phyloP scores from a whole-genome alignment of 2,113 vertebrate species.

The Lophochroa leadbeateri region DNA sequence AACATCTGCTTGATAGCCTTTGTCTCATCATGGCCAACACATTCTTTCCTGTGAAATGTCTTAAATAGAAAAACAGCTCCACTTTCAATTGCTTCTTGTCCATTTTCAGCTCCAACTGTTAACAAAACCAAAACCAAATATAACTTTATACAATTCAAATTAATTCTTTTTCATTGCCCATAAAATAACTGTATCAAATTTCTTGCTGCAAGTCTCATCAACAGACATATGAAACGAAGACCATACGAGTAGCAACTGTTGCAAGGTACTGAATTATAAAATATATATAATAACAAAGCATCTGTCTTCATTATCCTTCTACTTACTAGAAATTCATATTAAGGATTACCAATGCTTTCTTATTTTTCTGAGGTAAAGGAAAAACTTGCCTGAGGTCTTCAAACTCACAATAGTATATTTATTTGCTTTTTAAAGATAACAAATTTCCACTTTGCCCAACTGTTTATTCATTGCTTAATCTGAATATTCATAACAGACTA shows the following conservation, averaged over 20 bases:
- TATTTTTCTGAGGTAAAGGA: not conserved
- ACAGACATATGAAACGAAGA: not conserved
- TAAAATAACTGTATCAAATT: not conserved
- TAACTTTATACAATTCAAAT: not conserved
- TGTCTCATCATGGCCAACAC: conserved; percentile 87
- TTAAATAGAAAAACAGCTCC: conserved; percentile 93
- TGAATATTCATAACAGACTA: conserved; percentile 50
- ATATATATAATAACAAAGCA: not conserved
- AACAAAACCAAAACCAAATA: conserved; percentile 54
- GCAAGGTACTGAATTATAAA: not conserved
- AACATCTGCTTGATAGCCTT: conserved; percentile 94
- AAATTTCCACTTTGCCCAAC: not conserved
- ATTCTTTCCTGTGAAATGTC: conserved; percentile 87
- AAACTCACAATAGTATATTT: not conserved
- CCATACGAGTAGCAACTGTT: not conserved
- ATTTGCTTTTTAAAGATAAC: not conserved
- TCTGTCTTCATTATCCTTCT: not conserved
- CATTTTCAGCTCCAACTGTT: conserved; percentile 89
- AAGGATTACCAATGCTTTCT: not conserved
- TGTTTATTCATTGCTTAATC: conserved; percentile 42
- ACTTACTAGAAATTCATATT: not conserved
- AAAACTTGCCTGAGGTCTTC: not conserved
- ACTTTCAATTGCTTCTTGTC: conserved; percentile 88
- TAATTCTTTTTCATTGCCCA: not conserved
- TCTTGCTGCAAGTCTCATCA: not conserved